Conservation (phyloP, 2,113 vertebrate genomes). For the Orientallactaga bullata region DNA sequence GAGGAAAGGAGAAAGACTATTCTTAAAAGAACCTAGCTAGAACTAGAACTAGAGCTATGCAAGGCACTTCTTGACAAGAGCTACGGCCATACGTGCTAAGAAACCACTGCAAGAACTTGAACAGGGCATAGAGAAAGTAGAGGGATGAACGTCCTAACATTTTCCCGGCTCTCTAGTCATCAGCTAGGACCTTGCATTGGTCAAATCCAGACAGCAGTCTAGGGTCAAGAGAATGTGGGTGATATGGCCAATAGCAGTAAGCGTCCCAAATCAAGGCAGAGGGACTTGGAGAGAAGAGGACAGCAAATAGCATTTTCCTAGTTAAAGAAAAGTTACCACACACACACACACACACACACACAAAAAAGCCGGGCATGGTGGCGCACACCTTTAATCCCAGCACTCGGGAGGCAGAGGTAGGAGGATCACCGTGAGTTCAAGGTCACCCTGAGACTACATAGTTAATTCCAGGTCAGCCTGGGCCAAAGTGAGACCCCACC, state of each 20-base stretch:
- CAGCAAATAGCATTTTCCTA: background rate
- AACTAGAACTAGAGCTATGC: background rate
- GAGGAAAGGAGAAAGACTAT: background rate
- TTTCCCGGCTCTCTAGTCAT: background rate
- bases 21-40: background rate
- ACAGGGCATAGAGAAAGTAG: background rate
- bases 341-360: no score
- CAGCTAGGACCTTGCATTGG: background rate
- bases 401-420: no score
- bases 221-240: background rate
- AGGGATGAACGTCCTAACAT: background rate
- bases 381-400: no score
- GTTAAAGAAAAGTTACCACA: slow-evolving; percentile 5
- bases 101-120: background rate
- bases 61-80: background rate
- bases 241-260: background rate
- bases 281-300: background rate
- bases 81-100: background rate
- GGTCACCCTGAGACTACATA: no score
- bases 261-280: slow-evolving; percentile 22
- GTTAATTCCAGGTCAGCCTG: no score
- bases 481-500: no score
- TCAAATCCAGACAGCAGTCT: slow-evolving; percentile 2
- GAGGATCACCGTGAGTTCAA: no score
- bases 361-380: no score